Base-by-base conservation (phyloP, 2,113 vertebrate genomes). In the Dermatemys mawii region DNA sequence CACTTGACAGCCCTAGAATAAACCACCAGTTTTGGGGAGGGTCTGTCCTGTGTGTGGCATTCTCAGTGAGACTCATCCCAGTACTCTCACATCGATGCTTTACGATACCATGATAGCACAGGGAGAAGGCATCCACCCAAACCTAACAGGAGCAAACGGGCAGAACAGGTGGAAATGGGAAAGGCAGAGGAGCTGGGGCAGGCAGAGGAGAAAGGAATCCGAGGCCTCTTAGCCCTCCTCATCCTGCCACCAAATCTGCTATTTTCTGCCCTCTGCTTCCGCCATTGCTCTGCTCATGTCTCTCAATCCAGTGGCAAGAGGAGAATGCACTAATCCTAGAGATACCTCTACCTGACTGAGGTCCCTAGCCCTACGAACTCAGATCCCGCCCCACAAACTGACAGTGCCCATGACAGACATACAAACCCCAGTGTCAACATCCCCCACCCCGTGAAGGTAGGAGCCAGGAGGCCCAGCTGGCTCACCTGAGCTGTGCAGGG, bases 401-500 rank as follows among this genome's bases (percentile, higher is more conserved):
- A 41, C 38, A 73, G 60, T 35, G 16, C 7, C 32, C 35, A n/a
- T 22, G 10, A 35, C n/a, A 73, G 67, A 73, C 38, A 11, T 27
- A 16, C 41, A 46, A 27, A 29, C 41, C 38, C 41, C 73, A 76
- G 1, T 26, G 27, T 54, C 26, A 22, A 63, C 41, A 6, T n/a
- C 67, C 41, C 5, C 5, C n/a, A n/a, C n/a, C 55, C 78, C 54
- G 11, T 12, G 21, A 16, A 0, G 0, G 21, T 0, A 0, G 49
- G 11, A 44, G 29, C 44, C 38, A 76, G 32, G 46, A 67, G 3
- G 8, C 19, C 46, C 60, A 38, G 9, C 8, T 19, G 82, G 87
- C 98, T 96, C 97, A 99, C 99, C 99, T 0, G 97, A 95, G 87
- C 85, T 97, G 78, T 98, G 98, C 91, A 99, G 98, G 76, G 98